Conservation (phyloP, 1,140 invertebrate genomes). For the Drosophila carrolli region DNA sequence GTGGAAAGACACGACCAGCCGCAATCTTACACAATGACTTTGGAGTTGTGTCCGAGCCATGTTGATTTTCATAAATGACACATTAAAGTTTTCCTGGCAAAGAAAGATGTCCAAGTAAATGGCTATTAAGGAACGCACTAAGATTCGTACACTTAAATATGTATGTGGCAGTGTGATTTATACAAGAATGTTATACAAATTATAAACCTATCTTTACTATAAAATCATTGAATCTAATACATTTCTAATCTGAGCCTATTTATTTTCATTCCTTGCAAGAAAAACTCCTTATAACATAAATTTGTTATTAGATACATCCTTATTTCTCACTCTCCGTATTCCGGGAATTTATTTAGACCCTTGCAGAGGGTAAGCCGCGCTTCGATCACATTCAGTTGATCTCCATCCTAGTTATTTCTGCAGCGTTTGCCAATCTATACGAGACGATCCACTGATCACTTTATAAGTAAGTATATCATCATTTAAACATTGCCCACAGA, state of each 20-base stretch:
- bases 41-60: constrained; percentile 17
- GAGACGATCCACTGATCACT: constrained; percentile 63
- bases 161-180: no score
- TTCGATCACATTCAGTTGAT: constrained; percentile 3
- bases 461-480: constrained; percentile 74
- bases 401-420: constrained; percentile 19
- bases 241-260: no score
- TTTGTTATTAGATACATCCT: no score
- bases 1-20: constrained; percentile 23
- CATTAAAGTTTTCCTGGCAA: constrained; percentile 35
- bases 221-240: neutral
- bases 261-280: no score
- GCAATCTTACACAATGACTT: constrained; percentile 24
- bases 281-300: no score
- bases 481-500: constrained; percentile 50
- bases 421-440: constrained; percentile 44
- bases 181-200: no score
- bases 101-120: neutral
- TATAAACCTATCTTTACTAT: no score
- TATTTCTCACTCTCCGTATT: no score
- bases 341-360: neutral
- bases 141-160: neutral
- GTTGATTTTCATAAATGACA: constrained; percentile 60
- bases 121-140: neutral
- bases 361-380: neutral